Conservation (phyloP, 2,113 vertebrate species). For the Pollimyrus isidori region DNA sequence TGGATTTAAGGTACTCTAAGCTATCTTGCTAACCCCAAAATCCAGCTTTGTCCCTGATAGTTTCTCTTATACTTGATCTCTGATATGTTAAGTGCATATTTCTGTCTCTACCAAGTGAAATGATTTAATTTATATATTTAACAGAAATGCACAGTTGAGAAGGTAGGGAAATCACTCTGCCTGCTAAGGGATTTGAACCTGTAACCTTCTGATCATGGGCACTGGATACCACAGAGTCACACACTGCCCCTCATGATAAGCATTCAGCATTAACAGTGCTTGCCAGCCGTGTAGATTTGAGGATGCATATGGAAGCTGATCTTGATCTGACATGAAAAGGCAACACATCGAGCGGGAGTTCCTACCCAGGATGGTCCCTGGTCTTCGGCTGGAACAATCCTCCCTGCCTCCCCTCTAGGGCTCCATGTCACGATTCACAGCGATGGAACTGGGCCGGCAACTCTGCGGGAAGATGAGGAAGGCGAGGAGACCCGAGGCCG, state of each 20-base stretch:
- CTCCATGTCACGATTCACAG: constrained; percentile 63
- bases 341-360: neutral
- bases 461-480: constrained; percentile 75
- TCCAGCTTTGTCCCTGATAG: no score
- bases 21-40: no score
- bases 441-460: constrained; percentile 63
- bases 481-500: constrained; percentile 54
- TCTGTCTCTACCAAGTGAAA: neutral
- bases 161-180: neutral
- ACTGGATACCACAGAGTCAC: neutral
- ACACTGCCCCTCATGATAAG: neutral
- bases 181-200: neutral
- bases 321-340: neutral
- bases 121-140: neutral
- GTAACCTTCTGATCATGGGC: neutral
- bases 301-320: neutral
- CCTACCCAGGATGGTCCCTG: neutral
- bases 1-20: no score
- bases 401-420: constrained; percentile 41
- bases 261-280: neutral
- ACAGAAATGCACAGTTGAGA: neutral
- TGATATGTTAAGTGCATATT: neutral
- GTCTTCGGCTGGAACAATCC: neutral
- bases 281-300: neutral
- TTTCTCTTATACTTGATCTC: no score